Evolutionary conservation across 1,140 invertebrate genomes (phyloP), one percentile per base, ranked within the genome.

Genomic region (Drosophila parvula): DNA sequence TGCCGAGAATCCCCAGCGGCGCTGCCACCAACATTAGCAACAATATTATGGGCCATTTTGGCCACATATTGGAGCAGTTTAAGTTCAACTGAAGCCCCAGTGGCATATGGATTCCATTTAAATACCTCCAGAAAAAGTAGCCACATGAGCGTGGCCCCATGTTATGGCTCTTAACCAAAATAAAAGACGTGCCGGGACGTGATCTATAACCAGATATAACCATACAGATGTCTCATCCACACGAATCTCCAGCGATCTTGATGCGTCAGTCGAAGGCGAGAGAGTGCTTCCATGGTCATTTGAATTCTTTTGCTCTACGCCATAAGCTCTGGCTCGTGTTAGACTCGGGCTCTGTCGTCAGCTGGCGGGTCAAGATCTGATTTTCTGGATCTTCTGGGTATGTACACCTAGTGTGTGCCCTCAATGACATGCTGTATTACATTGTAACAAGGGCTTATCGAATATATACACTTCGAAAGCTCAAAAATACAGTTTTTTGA

Each of bases 161-260:
- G 14, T 9, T 11, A 16, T 11, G 16, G 5, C 6, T 30, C 9
- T 48, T 11, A 3, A 7, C 32, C n/a, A 38, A 69, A 47, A 58
- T 22, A 70, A 50, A 53, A 36, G 30, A 43, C 69, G 65, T 71
- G 28, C 67, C 69, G 69, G 69, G 77, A 84, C 81, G 81, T 83
- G 81, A 84, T 84, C 81, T 74, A 80, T 71, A 57, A 27, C 50
- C 73, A 80, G 47, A 83, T 84, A 84, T 36, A 51, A 36, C 14
- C 60, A 30, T 63, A 16, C 32, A 73, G 71, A 84, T 83, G 81
- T 47, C 82, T 82, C 80, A 83, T 82, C 80, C 64, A 78, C 64
- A 81, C 58, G 68, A 73, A 60, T 73, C 70, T 74, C 40, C 32
- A 9, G 30, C 45, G 67, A 65, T 75, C 81, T 75, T 50, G 65